Base-by-base conservation (phyloP, 2,113 vertebrate species). In the Pelvicachromis taeniatus region DNA sequence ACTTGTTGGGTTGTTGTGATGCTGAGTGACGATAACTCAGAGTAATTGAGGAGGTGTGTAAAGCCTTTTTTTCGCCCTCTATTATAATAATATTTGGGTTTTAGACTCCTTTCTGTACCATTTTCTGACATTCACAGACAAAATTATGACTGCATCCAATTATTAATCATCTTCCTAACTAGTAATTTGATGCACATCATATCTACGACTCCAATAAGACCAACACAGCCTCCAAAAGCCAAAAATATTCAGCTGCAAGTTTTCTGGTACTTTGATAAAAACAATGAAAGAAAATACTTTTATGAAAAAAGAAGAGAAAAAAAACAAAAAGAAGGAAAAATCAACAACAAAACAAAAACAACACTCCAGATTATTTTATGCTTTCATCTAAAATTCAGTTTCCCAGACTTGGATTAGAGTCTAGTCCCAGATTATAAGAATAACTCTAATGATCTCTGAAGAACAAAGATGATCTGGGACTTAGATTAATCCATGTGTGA, bases 11-110 rank as follows among this genome's bases (percentile, higher is more conserved):
- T 29, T 19, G 42, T 19, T 26, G 23, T 48, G 65, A 48, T 40
- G 40, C 65, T 48, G 14, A 73, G 21, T 70, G 65, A 70, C 2
- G 8, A 0, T 4, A 42, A 38, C 33, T 65, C 61, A 40, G 9
- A 68, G 63, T 23, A 42, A 23, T 38, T 42, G 38, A 68, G 61
- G 38, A 23, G 63, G n/a, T 6, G 1, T 45, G 38, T 42, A 45
- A 16, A 45, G 38, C 38, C 4, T 40, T 13, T 35, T 63, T 8
- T 6, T 0, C 1, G 4, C 9, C 8, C 40, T 26, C 17, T 45
- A 0, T 26, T 26, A 68, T 68, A 16, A 42, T 42, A 16, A 70
- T 45, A 70, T 70, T 5, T 70, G 38, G 21, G 23, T 29, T 21
- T 73, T 48, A 48, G 9, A 0, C 21, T 7, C 2, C 6, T 42